Conservation (phyloP, 2,797 vertebrate genomes). For the Sebastolobus altivelis region DNA sequence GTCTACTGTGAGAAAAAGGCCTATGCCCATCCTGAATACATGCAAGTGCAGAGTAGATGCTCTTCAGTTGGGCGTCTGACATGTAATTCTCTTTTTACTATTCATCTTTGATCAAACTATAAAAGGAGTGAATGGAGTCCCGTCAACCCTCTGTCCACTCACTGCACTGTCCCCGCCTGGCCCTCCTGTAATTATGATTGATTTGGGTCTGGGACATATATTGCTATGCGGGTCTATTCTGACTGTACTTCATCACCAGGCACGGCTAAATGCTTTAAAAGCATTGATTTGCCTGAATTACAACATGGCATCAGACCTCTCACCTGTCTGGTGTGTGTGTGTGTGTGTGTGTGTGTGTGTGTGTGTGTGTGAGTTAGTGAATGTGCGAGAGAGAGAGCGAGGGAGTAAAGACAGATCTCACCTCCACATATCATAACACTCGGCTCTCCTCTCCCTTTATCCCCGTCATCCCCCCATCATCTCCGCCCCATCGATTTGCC, state of each 20-base stretch:
- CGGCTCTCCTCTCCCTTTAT: conserved; percentile 67
- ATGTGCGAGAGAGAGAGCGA: conserved; percentile 15
- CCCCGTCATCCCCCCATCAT: conserved; percentile 71
- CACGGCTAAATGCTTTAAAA: conserved; percentile 96
- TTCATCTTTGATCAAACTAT: conserved; percentile 75
- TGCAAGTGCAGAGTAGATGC: neutral
- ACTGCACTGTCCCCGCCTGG: conserved; percentile 53
- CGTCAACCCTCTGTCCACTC: conserved; percentile 76
- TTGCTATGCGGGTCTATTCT: conserved; percentile 92
- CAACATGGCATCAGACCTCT: conserved; percentile 86
- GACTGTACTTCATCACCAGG: conserved; percentile 95
- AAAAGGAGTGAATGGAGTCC: conserved; percentile 66
- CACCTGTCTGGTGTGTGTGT: conserved; percentile 63
- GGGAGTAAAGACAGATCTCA: conserved; percentile 88
- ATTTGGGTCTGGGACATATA: conserved; percentile 88
- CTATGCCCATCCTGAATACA: neutral
- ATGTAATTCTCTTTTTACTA: conserved; percentile 54
- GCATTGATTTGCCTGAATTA: conserved; percentile 97
- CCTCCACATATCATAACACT: conserved; percentile 87
- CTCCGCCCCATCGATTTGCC: conserved; percentile 92
- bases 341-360: conserved; percentile 15
- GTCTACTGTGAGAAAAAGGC: neutral
- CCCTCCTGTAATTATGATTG: conserved; percentile 91
- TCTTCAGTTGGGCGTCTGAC: conserved; percentile 33
- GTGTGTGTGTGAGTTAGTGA: neutral